These are phyloP conservation scores for Tetramorium alpestre DNA, from an alignment of 1,140 invertebrate genomes.

Conservation along the genomic window DNA sequence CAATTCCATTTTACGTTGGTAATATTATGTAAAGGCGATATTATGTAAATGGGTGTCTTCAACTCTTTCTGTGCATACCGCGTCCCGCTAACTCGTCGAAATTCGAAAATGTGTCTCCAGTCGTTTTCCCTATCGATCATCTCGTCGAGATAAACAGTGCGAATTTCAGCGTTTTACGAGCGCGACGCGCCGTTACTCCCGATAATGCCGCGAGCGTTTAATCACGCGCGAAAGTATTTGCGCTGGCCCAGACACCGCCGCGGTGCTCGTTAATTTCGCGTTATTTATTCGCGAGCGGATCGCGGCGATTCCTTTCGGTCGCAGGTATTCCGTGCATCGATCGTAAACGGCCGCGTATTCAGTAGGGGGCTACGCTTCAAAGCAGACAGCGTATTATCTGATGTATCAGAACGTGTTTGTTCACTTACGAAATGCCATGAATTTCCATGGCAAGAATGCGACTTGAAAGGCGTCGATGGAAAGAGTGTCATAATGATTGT, in stretches of 20 bases:
- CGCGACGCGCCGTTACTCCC: neutral
- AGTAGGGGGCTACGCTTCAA: neutral
- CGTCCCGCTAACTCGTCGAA: neutral
- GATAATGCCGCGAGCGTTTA: neutral
- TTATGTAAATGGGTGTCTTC: neutral
- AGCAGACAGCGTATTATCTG: neutral
- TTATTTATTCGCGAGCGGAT: conserved; percentile 23
- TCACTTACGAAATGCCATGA: conserved; percentile 17
- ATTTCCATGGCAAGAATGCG: conserved; percentile 13
- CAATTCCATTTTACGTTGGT: neutral
- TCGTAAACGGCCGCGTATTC: neutral
- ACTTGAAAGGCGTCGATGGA: neutral
- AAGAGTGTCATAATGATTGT: neutral
- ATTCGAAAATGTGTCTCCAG: neutral
- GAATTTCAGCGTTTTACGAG: neutral
- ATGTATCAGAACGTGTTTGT: conserved; percentile 15
- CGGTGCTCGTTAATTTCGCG: conserved; percentile 24
- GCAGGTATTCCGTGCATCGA: conserved; percentile 10
- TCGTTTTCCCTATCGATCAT: conserved; percentile 7
- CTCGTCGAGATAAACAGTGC: conserved; percentile 12
- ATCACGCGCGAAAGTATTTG: conserved; percentile 5
- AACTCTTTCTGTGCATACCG: neutral
- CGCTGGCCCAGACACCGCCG: neutral
- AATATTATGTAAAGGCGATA: neutral
- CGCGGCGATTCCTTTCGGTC: neutral